A percentile compares a stretch with the other conserved stretches of the same genome.
phyloP scores from a whole-genome alignment of 2,888 invertebrate genomes.

The Meliscaeva auricollis region DNA sequence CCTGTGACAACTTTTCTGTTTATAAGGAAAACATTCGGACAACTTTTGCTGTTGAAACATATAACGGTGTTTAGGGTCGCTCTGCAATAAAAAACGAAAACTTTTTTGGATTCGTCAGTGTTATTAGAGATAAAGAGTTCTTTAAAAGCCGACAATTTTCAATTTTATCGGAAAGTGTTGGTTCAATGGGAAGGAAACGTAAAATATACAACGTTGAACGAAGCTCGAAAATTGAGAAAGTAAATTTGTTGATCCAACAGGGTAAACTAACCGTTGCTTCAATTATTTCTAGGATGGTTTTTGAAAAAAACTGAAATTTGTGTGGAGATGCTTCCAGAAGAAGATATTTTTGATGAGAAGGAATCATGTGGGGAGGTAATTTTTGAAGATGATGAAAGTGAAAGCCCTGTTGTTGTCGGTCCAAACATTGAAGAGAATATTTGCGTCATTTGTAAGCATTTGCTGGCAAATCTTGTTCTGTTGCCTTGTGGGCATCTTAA shows the following conservation, averaged over 20 bases:
- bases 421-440: not conserved
- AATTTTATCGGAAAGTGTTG: no score
- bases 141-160: not conserved
- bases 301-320: not conserved
- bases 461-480: not conserved
- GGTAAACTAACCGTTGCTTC: not conserved
- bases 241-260: not conserved
- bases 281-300: not conserved
- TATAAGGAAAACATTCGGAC: not conserved
- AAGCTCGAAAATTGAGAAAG: slow-evolving; percentile 2
- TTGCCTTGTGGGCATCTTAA: not conserved
- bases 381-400: not conserved
- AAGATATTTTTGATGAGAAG: not conserved
- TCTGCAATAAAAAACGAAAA: not conserved
- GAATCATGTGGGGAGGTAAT: not conserved
- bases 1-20: not conserved
- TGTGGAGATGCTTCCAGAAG: slow-evolving; percentile 3
- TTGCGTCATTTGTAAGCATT: not conserved
- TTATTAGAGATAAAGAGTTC: not conserved
- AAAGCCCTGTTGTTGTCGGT: no score
- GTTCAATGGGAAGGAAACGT: no score
- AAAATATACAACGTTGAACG: slow-evolving; percentile 1
- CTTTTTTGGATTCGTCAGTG: not conserved
- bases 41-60: not conserved
- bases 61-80: not conserved